Evolutionary conservation across 2,113 vertebrate genomes (phyloP).

Genomic region (Sinocyclocheilus anophthalmus): DNA sequence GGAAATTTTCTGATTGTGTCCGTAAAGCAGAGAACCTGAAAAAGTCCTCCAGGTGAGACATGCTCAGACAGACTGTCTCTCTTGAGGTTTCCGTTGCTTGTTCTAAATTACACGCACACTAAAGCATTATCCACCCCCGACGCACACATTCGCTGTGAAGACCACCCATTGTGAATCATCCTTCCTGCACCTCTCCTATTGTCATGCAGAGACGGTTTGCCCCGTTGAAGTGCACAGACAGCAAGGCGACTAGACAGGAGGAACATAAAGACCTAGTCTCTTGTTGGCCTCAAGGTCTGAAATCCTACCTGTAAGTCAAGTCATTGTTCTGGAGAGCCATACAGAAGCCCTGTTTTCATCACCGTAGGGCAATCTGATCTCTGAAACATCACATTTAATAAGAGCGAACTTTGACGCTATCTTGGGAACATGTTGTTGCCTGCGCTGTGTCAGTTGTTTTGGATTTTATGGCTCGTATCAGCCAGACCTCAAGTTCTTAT

Average conservation of each 20-base stretch:
- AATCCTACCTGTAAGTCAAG: constrained; percentile 61
- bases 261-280: constrained; percentile 55
- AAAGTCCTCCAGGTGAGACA: constrained; percentile 35
- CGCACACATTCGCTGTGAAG: constrained; percentile 16
- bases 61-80: constrained; percentile 35
- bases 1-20: neutral
- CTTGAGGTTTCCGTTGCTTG: neutral
- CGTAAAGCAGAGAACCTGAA: neutral
- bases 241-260: constrained; percentile 59
- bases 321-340: constrained; percentile 64
- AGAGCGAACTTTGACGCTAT: constrained; percentile 19
- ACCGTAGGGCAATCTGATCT: constrained; percentile 50
- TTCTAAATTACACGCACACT: neutral
- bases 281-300: constrained; percentile 53
- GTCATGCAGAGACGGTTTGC: constrained; percentile 68
- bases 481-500: constrained; percentile 40
- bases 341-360: constrained; percentile 43
- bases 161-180: constrained; percentile 52
- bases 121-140: constrained; percentile 29
- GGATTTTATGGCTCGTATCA: neutral
- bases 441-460: constrained; percentile 23
- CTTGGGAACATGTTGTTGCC: constrained; percentile 30
- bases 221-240: constrained; percentile 62
- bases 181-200: constrained; percentile 61
- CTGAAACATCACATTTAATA: constrained; percentile 51